A percentile compares a stretch with the other conserved stretches of the same genome.
phyloP scores from a whole-genome alignment of 92 coral and sea anemone species.

The Epizoanthus fatuus region DNA sequence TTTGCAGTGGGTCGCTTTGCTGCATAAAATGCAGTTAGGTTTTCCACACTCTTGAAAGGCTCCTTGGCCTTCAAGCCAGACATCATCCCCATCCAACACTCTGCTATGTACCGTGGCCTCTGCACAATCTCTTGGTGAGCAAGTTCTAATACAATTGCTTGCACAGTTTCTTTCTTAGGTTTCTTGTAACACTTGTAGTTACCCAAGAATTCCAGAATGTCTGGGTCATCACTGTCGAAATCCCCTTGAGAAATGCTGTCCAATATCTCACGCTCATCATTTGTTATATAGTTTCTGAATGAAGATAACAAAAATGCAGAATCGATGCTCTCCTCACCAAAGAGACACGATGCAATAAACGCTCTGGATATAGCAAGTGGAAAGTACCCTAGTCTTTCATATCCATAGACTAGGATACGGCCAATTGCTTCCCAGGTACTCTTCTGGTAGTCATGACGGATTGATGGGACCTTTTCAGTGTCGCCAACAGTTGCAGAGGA shows the following conservation, averaged over 20 bases:
- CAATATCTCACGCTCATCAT: constrained; percentile 11
- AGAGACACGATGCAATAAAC: constrained; percentile 21
- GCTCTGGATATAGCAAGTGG: background rate
- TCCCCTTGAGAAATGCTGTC: constrained; percentile 2
- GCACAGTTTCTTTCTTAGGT: constrained; percentile 5
- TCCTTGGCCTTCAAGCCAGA: background rate
- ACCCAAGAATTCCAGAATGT: constrained; percentile 9
- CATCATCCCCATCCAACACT: constrained; percentile 1
- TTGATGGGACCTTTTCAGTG: constrained; percentile 6
- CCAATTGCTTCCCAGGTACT: constrained; percentile 3
- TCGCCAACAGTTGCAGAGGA: constrained; percentile 9
- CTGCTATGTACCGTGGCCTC: constrained; percentile 7
- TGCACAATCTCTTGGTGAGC: constrained; percentile 21
- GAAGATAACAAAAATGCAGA: background rate
- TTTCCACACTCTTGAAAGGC: constrained; percentile 7
- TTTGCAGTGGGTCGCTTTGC: constrained; percentile 13
- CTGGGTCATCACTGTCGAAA: background rate
- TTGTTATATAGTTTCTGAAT: constrained; percentile 4
- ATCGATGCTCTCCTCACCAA: constrained; percentile 15
- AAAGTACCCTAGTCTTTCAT: background rate
- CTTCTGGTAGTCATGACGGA: constrained; percentile 11
- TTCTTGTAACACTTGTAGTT: background rate
- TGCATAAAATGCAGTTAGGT: background rate
- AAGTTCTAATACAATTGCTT: background rate
- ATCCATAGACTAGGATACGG: background rate